phyloP scores from a whole-genome alignment of 2,888 invertebrate species.

The Cheilosia grossa region DNA sequence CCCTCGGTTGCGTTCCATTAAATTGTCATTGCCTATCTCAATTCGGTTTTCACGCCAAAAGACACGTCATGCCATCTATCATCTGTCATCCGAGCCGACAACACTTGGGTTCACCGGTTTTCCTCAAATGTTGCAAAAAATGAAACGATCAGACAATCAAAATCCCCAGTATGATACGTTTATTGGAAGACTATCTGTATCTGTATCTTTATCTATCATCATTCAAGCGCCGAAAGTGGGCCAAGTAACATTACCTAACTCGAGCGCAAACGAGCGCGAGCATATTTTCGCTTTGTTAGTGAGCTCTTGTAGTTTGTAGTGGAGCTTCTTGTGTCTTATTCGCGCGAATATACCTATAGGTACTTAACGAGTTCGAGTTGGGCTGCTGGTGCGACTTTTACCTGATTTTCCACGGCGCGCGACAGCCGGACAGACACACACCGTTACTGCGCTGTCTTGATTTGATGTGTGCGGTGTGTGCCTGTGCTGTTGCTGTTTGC shows the following conservation, averaged over 20 bases:
- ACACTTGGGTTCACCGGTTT: slow-evolving; percentile 28
- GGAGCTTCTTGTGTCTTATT: slow-evolving; percentile 28
- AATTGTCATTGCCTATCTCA: slow-evolving; percentile 41
- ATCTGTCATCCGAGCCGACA: slow-evolving; percentile 37
- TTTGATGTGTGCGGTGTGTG: background rate
- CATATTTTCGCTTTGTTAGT: slow-evolving; percentile 32
- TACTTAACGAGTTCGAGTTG: slow-evolving; percentile 40
- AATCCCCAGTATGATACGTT: background rate
- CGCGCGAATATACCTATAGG: background rate
- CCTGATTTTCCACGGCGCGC: background rate
- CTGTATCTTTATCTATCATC: slow-evolving; percentile 25
- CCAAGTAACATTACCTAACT: slow-evolving; percentile 63
- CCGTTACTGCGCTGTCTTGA: slow-evolving; percentile 1
- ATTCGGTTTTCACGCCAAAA: slow-evolving; percentile 9
- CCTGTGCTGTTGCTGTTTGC: slow-evolving; percentile 7
- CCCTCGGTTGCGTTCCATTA: slow-evolving; percentile 28
- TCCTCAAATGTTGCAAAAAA: background rate
- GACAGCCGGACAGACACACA: background rate
- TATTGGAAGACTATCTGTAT: slow-evolving; percentile 32
- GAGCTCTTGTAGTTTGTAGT: background rate
- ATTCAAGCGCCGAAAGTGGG: slow-evolving; percentile 58
- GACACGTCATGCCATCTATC: slow-evolving; percentile 39
- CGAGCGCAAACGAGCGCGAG: slow-evolving; percentile 28
- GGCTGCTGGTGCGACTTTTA: background rate
- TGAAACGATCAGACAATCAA: background rate